Evolutionary conservation across 2,888 invertebrate genomes (phyloP), one percentile per base, ranked within the genome.

Genomic region (Erebia aethiops): DNA sequence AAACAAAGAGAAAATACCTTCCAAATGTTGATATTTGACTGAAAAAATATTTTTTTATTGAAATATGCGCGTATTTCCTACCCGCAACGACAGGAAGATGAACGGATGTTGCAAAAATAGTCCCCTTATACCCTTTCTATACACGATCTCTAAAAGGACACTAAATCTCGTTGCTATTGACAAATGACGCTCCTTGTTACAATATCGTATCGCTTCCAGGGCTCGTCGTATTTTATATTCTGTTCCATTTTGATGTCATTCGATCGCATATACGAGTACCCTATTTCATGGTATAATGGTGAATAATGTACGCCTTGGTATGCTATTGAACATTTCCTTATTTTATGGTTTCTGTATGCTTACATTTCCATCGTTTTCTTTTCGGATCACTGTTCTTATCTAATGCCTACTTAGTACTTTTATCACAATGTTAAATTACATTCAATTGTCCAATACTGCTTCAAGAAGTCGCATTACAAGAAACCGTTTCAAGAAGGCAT

Each of bases 81-180:
- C 46, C 14, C 35, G 51, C 54, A 65, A 46, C 68, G 43, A 69
- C 65, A 68, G 68, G 58, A 58, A 69, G 65, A 73, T 71, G 35
- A 71, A 68, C 64, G 58, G 57, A 65, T 35, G 52, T 35, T 68
- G 66, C 65, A 62, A 73, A 71, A 73, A 66, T 71, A 26, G 69
- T 58, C 67, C 58, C 58, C 49, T 57, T 57, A 46, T 56, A 66
- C 56, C 54, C 58, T 57, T 54, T 71, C 68, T 71, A 64, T 73
- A 74, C 60, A 52, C 67, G 69, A 75, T 82, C 84, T 84, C 84
- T 87, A 86, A 87, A 81, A 76, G 82, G 78, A 81, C 82, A 83
- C 85, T 86, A 86, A 87, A 89, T 87, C 84, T 84, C 79, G 75
- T 75, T 81, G 76, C 79, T 86, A 88, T 88, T 89, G 90, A 90